Conservation (phyloP, 1,140 invertebrate genomes). For the Nymphalis io region DNA sequence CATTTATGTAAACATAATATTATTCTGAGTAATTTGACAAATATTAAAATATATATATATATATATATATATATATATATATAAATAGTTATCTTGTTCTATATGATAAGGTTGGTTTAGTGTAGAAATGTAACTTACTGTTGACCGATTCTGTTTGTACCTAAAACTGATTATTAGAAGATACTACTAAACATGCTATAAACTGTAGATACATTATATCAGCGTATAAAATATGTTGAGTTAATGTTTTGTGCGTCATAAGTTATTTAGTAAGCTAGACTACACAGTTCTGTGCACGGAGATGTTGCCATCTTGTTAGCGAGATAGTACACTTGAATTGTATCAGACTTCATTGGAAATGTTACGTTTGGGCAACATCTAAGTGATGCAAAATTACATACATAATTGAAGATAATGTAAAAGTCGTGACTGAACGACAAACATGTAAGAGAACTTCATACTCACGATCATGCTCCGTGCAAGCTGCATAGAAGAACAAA, state of each 20-base stretch:
- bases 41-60: too few species aligned
- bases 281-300: conserved; percentile 37
- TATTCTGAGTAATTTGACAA: too few species aligned
- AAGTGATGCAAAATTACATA: conserved; percentile 13
- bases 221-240: conserved; percentile 23
- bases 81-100: not conserved
- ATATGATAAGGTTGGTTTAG: not conserved
- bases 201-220: conserved; percentile 19
- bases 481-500: conserved; percentile 85
- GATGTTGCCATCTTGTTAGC: conserved; percentile 45
- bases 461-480: conserved; percentile 92
- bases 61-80: too few species aligned
- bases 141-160: conserved; percentile 20
- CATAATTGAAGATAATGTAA: conserved; percentile 7
- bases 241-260: conserved; percentile 28
- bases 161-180: conserved; percentile 30
- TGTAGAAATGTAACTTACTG: conserved; percentile 19
- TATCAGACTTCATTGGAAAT: conserved; percentile 5
- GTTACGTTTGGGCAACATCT: conserved; percentile 50
- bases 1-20: too few species aligned
- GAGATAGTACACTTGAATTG: conserved; percentile 10
- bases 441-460: conserved; percentile 76
- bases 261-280: conserved; percentile 28
- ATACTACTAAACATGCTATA: conserved; percentile 33
- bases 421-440: conserved; percentile 33